phyloP scores from a whole-genome alignment of 2,113 vertebrate species.

The Capreolus pygargus region DNA sequence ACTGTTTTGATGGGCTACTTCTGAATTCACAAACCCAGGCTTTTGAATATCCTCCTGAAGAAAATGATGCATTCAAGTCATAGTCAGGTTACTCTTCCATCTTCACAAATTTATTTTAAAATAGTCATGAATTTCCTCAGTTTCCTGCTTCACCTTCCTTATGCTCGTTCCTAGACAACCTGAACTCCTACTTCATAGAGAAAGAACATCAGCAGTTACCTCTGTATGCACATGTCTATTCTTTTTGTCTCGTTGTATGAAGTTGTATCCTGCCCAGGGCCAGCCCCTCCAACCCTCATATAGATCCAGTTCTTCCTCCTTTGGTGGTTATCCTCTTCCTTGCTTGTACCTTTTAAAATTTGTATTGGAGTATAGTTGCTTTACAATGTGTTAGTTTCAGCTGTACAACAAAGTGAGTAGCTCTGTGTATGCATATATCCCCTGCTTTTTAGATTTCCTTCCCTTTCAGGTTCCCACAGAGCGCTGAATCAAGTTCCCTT shows the following conservation, averaged over 20 bases:
- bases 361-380: neutral
- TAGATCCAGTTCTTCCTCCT: too few species aligned
- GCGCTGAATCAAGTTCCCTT: neutral
- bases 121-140: neutral
- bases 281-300: neutral
- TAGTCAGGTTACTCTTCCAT: neutral
- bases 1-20: fast-evolving
- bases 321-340: neutral
- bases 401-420: neutral
- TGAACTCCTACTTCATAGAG: neutral
- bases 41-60: neutral
- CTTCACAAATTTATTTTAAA: neutral
- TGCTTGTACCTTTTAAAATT: neutral
- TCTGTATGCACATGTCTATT: neutral
- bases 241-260: neutral
- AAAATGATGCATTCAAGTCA: neutral
- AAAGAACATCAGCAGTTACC: neutral
- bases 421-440: neutral
- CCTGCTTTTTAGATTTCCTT: neutral
- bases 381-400: neutral
- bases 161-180: neutral
- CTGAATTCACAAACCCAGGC: neutral
- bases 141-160: neutral
- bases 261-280: neutral
- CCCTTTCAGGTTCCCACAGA: neutral